These are phyloP conservation scores for Ophioderma brevispina DNA, from an alignment of 35 echinoderm and acorn worm species.

Conservation along the genomic window DNA sequence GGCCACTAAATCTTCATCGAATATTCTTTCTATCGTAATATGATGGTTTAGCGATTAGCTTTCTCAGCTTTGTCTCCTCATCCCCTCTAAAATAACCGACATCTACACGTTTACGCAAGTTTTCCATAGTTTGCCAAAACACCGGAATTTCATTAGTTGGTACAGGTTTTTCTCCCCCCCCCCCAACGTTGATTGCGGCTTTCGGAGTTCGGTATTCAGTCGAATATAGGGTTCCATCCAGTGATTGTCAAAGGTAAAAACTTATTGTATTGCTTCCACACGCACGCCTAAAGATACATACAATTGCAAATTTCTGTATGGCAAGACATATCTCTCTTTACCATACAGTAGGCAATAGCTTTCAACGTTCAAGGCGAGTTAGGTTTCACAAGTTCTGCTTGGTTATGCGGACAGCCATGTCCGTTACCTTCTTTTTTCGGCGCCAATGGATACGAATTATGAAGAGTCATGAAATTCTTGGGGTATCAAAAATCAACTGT, in stretches of 20 bases:
- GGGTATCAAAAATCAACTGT: not conserved
- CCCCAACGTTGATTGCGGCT: not conserved
- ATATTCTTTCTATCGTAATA: not conserved
- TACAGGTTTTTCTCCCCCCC: conserved; percentile 16
- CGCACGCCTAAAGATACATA: not conserved
- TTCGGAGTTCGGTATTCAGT: conserved; percentile 11
- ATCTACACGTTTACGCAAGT: conserved; percentile 1
- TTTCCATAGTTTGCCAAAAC: not conserved
- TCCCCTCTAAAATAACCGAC: not conserved
- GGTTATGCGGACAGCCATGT: not conserved
- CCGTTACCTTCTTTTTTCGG: not conserved
- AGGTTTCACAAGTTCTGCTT: not conserved
- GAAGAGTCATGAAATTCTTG: not conserved
- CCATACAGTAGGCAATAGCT: not conserved
- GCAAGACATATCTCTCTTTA: not conserved
- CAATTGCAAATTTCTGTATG: not conserved
- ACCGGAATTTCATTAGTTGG: conserved; percentile 15
- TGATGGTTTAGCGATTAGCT: not conserved
- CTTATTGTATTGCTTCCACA: not conserved
- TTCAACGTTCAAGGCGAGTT: not conserved
- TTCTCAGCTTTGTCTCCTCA: not conserved
- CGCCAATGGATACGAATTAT: not conserved
- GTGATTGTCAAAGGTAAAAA: not conserved
- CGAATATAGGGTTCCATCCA: not conserved
- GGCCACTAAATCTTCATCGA: not conserved